Evolutionary conservation across 1,140 invertebrate genomes (phyloP), one percentile per base, ranked within the genome.

Genomic region (Penaeus vannamei): DNA sequence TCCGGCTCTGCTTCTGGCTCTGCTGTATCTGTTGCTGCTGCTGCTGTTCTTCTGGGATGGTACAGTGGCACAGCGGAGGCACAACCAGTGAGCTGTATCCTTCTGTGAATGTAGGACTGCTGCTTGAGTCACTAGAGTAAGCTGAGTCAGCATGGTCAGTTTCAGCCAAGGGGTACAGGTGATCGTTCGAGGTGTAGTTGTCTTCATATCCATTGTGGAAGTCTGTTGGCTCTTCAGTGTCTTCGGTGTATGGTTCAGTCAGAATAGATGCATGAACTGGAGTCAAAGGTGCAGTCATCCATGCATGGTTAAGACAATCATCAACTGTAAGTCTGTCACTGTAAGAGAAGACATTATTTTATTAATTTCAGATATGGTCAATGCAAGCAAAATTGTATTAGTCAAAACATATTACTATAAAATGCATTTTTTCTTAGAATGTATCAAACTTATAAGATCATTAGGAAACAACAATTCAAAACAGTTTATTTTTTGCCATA

Each of bases 231-330:
- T 86, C 88, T 66, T 89, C 84, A 60, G 84, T 32, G 29, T 61
- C 79, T 29, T 85, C 84, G 46, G 81, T 76, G 29, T 69, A 60
- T 32, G 88, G 66, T 66, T 85, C 86, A 29, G 82, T 72, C 29
- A 85, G 81, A 32, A 85, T 53, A 12, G 86, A 62, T 17, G 42
- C 76, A 29, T n/a, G 86, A n/a, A 85, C n/a, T 42, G 80, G 79
- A 32, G 87, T 53, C 46, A 89, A 59, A 22, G 87, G 22, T 26
- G 86, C 66, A n/a, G 85, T 88, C 82, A 95, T 93, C 95, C 95
- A 96, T 1, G 94, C 92, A 92, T 96, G 95, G 79, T 94, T 92
- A 29, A 96, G 93, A 90, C 95, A 95, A 83, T 96, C 94, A 72
- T 93, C 93, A 32, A 95, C 95, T 69, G 94, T 95, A 92, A 96